Evolutionary conservation across 2,113 vertebrate genomes (phyloP), one percentile per base, ranked within the genome.

Genomic region (Astatoreochromis straeleni): DNA sequence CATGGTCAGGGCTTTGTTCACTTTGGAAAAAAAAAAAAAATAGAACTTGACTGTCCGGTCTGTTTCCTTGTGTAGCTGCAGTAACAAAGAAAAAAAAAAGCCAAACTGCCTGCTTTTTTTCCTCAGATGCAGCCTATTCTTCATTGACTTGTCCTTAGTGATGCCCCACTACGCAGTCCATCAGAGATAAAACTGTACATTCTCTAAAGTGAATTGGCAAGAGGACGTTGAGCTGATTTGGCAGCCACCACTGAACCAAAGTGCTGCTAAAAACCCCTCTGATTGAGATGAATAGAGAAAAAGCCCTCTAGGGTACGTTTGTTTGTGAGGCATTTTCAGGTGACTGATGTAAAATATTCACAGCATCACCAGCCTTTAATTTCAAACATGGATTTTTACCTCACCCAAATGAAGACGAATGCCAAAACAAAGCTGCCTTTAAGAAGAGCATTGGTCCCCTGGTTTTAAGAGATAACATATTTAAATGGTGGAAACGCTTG

Each of bases 261-360:
- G 91, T 95, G 89, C 88, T 92, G 93, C 91, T 95, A 91, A 94
- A 92, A 94, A 85, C 84, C 89, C 31, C 45, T 84, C 65, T 93
- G 93, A 95, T 94, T 89, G 90, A 96, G 94, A 95, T 90, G 88
- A 95, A 94, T 94, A 51, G 87, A 92, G 89, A 81, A 78, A 84
- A 88, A 90, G 81, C 83, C 92, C 92, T 95, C 91, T 58, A 78
- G 63, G 92, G 81, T 91, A 16, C 86, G 42, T 94, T 95, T 95
- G 92, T 96, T 95, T 94, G 90, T 87, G 80, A 89, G 79, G 84
- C 88, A 57, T 88, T 93, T 96, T 94, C 85, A 93, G 86, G 87
- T 95, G 95, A 96, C 88, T 93, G 94, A 95, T 95, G 93, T 90
- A 35, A 95, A 95, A 96, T 95, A 96, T 94, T 95, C 91, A 91